phyloP scores from a whole-genome alignment of 1,140 invertebrate species.

The Drosophila truncata region DNA sequence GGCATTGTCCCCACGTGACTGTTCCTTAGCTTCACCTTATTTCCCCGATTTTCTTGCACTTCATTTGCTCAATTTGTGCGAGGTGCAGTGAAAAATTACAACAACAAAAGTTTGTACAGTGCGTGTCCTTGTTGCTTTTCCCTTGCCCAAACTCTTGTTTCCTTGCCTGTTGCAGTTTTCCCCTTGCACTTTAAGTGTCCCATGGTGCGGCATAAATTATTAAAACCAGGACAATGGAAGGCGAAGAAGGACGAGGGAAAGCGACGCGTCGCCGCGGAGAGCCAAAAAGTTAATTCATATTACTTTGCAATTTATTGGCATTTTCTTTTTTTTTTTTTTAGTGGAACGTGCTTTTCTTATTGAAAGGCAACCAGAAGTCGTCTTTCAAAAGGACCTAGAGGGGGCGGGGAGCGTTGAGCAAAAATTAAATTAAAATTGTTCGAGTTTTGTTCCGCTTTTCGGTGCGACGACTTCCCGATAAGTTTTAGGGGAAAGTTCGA shows the following conservation, averaged over 20 bases:
- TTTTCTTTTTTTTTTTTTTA: constrained; percentile 54
- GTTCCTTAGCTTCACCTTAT: constrained; percentile 11
- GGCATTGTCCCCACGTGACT: constrained; percentile 36
- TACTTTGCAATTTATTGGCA: constrained; percentile 81
- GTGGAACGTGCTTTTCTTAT: constrained; percentile 51
- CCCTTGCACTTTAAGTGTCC: constrained; percentile 65
- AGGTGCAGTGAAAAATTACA: constrained; percentile 35
- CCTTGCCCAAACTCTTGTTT: neutral
- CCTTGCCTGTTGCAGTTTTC: constrained; percentile 60
- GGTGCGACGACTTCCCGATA: constrained; percentile 24
- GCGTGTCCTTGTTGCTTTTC: constrained; percentile 20
- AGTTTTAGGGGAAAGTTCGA: constrained; percentile 24
- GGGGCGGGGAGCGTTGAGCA: constrained; percentile 13
- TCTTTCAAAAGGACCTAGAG: neutral
- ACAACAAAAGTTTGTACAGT: constrained; percentile 40
- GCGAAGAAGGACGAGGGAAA: constrained; percentile 1
- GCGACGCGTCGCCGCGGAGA: constrained; percentile 17
- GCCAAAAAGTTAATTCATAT: constrained; percentile 82
- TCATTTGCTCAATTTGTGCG: constrained; percentile 73
- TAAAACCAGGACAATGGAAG: constrained; percentile 66
- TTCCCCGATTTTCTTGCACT: constrained; percentile 57
- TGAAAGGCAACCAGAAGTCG: constrained; percentile 45
- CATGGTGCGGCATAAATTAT: constrained; percentile 72
- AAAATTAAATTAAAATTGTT: constrained; percentile 79
- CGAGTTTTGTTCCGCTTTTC: constrained; percentile 40